Percentiles rank a stretch among this genome's conserved stretches.
phyloP scores from a whole-genome alignment of 2,888 invertebrate species.

The Cheilosia impressa region DNA sequence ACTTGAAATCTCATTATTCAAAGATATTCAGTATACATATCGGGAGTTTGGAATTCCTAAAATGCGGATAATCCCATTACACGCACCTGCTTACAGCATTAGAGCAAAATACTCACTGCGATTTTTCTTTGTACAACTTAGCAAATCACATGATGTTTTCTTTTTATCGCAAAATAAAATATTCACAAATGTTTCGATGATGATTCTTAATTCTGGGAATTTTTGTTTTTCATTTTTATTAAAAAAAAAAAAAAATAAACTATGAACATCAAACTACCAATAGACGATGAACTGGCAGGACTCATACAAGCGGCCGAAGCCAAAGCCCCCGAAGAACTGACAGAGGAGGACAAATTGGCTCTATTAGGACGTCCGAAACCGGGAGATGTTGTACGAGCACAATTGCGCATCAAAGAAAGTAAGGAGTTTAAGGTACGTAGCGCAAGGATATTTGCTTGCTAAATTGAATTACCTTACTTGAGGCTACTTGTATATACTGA shows the following conservation, averaged over 20 bases:
- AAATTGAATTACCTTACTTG: conserved; percentile 9
- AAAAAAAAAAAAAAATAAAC: neutral
- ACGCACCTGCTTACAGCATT: conserved; percentile 62
- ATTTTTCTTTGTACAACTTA: conserved; percentile 38
- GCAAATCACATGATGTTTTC: conserved; percentile 55
- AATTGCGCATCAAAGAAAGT: conserved; percentile 97
- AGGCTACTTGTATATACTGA: conserved; percentile 26
- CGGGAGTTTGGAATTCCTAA: conserved; percentile 26
- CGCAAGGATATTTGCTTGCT: neutral
- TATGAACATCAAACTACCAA: conserved; percentile 22
- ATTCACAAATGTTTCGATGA: neutral
- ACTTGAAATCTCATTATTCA: conserved; percentile 16
- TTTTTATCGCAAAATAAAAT: conserved; percentile 28
- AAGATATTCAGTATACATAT: conserved; percentile 8
- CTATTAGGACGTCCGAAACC: conserved; percentile 95
- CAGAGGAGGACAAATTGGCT: conserved; percentile 93
- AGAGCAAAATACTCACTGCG: conserved; percentile 60
- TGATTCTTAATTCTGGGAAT: conserved; percentile 26
- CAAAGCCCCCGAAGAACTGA: conserved; percentile 88
- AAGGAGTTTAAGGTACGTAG: conserved; percentile 97
- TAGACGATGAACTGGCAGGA: conserved; percentile 86
- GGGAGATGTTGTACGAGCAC: conserved; percentile 93
- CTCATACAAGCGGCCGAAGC: conserved; percentile 87
- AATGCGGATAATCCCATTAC: conserved; percentile 33
- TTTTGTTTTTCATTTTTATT: conserved; percentile 24